A percentile compares a stretch with the other conserved stretches of the same genome.
These are phyloP conservation scores for Diarsia rubi DNA, from an alignment of 2,888 invertebrate genomes.

Conservation along the genomic window DNA sequence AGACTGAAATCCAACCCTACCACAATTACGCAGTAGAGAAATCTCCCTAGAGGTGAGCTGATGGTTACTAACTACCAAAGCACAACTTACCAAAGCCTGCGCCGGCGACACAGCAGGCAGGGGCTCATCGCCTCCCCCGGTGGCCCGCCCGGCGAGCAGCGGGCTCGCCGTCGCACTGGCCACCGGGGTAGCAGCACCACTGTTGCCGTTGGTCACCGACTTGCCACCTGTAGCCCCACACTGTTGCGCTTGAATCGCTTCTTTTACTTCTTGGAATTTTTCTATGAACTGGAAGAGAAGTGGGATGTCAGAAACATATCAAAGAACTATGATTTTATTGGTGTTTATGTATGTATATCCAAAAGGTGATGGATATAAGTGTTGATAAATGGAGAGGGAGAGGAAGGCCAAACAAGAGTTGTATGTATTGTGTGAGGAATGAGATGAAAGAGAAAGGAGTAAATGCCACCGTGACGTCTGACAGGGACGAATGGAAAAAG, in stretches of 20 bases:
- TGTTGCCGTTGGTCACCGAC: constrained; percentile 85
- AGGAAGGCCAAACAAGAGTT: too few species aligned
- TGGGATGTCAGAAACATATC: not conserved
- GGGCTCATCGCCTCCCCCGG: constrained; percentile 86
- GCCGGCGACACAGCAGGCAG: constrained; percentile 79
- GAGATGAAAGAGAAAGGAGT: too few species aligned
- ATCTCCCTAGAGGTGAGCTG: too few species aligned
- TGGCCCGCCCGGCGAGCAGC: constrained; percentile 91
- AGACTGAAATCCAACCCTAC: too few species aligned
- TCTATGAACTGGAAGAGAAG: constrained; percentile 95
- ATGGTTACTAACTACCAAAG: too few species aligned
- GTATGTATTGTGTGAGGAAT: too few species aligned
- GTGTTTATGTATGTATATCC: too few species aligned
- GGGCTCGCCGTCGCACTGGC: constrained; percentile 97
- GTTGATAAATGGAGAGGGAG: too few species aligned
- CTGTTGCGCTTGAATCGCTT: constrained; percentile 94
- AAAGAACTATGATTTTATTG: not conserved
- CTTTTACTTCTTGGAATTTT: constrained; percentile 99
- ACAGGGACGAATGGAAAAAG: too few species aligned
- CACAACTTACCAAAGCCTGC: constrained; percentile 70
- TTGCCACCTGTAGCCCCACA: constrained; percentile 71
- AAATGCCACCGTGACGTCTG: too few species aligned
- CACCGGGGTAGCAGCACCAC: constrained; percentile 95
- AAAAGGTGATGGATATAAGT: too few species aligned
- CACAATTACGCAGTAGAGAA: too few species aligned